Base-by-base conservation (phyloP, 1,140 invertebrate genomes). In the Mya arenaria region DNA sequence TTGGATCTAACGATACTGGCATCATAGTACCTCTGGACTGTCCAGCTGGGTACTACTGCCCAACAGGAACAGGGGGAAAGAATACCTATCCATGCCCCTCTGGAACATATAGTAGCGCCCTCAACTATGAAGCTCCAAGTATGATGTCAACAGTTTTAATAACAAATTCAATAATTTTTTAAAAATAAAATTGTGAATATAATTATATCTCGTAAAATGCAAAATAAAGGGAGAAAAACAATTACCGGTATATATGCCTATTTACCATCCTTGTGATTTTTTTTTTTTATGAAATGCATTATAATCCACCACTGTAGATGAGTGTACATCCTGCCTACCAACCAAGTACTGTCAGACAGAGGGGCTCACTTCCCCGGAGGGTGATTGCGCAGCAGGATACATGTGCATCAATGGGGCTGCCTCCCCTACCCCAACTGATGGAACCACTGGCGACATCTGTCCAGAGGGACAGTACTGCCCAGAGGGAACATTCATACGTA, bases 41-140 rank as follows among this genome's bases (percentile, higher is more conserved):
- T 82, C 89, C 89, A 1, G 30, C 71, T n/a, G 90, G 90, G 0
- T 85, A 89, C 71, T 92, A 86, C 73, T 92, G 91, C 72, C 91
- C 90, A 0, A n/a, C 30, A 1, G 83, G 84, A 19, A 92, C 91
- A 15, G 86, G 86, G 23, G 86, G 85, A 37, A 84, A 87, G 36
- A 77, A 80, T 36, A 78, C 85, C 68, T 81, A 89, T 68, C 91
- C 91, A 30, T 92, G 91, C 79, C 85, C 86, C 4, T 39, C 87
- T 1, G 91, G 91, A n/a, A 87, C 86, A 2, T 92, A 87, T 74
- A 85, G 88, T 23, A 52, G 75, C 39, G 4, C 8, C 4, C 66
- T 60, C 4, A 66, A 77, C 1, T 65, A 86, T 0, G 80, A 83
- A 36, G 60, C 75, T 30, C 63, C 75, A 52, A 48, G 90, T 92